Conservation (phyloP, 2,888 invertebrate species). For the Hoplodrina ambigua region DNA sequence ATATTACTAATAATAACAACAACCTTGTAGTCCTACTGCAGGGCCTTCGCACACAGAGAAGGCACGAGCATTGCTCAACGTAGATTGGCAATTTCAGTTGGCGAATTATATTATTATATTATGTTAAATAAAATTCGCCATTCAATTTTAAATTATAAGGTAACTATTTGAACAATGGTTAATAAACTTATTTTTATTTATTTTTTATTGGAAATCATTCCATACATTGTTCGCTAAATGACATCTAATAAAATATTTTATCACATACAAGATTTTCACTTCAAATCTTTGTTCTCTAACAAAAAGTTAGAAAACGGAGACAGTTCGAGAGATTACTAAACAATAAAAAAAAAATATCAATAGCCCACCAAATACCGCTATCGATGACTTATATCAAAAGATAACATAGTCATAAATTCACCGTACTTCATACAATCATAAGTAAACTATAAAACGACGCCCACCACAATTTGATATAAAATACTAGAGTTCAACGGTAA, state of each 20-base stretch:
- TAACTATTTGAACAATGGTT: too few species aligned
- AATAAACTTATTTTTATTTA: too few species aligned
- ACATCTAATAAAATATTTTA: neutral
- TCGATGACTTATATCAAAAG: slow-evolving; percentile 18
- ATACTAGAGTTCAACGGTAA: neutral
- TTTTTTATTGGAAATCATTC: neutral
- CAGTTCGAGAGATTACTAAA: slow-evolving; percentile 19
- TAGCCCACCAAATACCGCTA: slow-evolving; percentile 12
- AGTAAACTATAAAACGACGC: slow-evolving; percentile 46
- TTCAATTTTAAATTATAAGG: too few species aligned
- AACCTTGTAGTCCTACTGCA: too few species aligned
- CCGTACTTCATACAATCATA: slow-evolving; percentile 33
- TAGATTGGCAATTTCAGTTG: too few species aligned
- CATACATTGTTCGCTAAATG: neutral
- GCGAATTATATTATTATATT: too few species aligned
- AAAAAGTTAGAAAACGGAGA: neutral
- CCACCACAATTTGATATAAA: slow-evolving; percentile 30
- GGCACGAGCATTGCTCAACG: too few species aligned
- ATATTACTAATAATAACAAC: too few species aligned
- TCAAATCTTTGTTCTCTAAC: neutral
- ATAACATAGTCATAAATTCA: slow-evolving; percentile 43
- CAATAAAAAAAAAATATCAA: slow-evolving; percentile 31
- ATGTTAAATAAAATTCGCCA: too few species aligned
- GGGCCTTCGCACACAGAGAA: too few species aligned
- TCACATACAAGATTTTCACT: neutral